phyloP scores from a whole-genome alignment of 2,888 invertebrate genomes.

The Cremastinae sp. region DNA sequence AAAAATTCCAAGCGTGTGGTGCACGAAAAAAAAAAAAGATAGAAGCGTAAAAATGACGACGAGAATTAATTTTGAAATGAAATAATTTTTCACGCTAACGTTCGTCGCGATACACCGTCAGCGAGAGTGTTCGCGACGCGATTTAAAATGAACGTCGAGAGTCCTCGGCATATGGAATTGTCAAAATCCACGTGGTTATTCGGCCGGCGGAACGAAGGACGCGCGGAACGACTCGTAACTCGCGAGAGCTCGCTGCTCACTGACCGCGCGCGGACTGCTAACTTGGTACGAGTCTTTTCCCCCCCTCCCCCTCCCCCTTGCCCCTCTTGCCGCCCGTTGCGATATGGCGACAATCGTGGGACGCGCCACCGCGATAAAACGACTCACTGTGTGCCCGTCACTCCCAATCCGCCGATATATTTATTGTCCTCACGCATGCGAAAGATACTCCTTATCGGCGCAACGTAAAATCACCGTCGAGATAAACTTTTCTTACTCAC shows the following conservation, averaged over 20 bases:
- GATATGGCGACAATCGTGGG: constrained; percentile 15
- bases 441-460: too few species aligned
- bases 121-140: too few species aligned
- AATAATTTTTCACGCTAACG: too few species aligned
- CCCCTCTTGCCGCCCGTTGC: constrained; percentile 20
- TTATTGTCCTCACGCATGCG: not conserved
- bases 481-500: too few species aligned
- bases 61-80: too few species aligned
- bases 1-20: constrained; percentile 20
- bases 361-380: constrained; percentile 35
- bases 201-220: constrained; percentile 26
- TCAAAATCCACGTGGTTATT: constrained; percentile 71
- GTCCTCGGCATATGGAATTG: not conserved
- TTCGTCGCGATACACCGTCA: too few species aligned
- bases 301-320: constrained; percentile 41
- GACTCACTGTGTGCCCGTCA: not conserved
- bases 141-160: too few species aligned
- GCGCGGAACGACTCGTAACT: constrained; percentile 60
- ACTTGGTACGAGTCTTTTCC: constrained; percentile 63
- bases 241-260: constrained; percentile 75
- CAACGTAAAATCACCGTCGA: too few species aligned
- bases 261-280: constrained; percentile 75
- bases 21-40: not conserved
- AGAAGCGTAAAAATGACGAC: not conserved
- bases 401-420: not conserved